Evolutionary conservation across 2,113 vertebrate species (phyloP), one percentile per base, ranked within the genome.

Genomic region (Junco hyemalis): DNA sequence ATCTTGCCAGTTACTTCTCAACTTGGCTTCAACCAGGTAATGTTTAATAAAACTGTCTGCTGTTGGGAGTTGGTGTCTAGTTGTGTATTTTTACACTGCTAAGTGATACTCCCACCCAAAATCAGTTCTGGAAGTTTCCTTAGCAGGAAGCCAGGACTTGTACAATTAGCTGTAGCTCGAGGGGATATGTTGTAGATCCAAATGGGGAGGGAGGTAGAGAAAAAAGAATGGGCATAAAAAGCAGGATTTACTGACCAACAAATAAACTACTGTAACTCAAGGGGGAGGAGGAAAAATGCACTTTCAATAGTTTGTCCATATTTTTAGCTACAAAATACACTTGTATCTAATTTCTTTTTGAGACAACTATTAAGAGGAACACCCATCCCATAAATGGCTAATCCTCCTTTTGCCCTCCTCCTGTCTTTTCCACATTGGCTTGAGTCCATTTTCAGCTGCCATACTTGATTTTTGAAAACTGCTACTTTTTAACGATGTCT

Each of bases 241-340:
- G 90, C 76, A 95, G 94, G 93, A 97, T 96, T 97, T 95, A 93
- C 96, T 97, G 95, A 93, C 96, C 96, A 94, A 85, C 72, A 81
- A 83, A 79, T 28, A 70, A 92, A 96, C 95, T 96, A 95, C 94
- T 96, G 96, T 97, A 96, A 95, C 92, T 88, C 69, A 81, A 92
- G 83, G 65, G 31, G 95, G 96, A 97, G 96, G 96, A 97, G 92
- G 96, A 96, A 97, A 96, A 97, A 97, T 94, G 94, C 95, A 97
- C 97, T 97, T 98, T 98, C 96, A 96, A 85, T 97, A 97, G 96
- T 97, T 95, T 92, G 92, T 96, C 96, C 97, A 74, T 94, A 79
- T 77, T 91, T 93, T 93, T 77, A 86, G 85, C 90, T 97, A 88
- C 82, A 77, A 96, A 96, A 90, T 77, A 94, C 63, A 44, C 38